Evolutionary conservation across 2,888 invertebrate genomes (phyloP).

Genomic region (Amiota mariae): DNA sequence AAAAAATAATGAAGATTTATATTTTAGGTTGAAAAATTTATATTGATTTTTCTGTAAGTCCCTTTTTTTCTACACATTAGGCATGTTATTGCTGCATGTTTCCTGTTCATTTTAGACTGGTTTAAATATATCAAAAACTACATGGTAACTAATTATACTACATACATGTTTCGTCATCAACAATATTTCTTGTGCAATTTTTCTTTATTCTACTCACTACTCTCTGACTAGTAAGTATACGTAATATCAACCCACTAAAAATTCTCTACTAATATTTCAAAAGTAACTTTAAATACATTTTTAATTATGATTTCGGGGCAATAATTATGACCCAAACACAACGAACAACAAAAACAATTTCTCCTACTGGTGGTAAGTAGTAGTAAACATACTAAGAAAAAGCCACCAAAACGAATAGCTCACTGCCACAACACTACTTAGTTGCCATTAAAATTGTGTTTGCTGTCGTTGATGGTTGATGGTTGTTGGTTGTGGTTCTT

Average conservation of each 20-base stretch:
- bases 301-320: constrained; percentile 67
- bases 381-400: background rate
- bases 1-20: too few relatives aligned
- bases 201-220: background rate
- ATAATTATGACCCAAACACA: constrained; percentile 63
- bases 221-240: background rate
- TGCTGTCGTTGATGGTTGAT: constrained; percentile 37
- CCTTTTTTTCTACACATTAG: too few relatives aligned
- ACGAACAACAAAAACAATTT: constrained; percentile 29
- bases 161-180: background rate
- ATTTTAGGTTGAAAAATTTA: too few relatives aligned
- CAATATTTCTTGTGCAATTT: constrained; percentile 19
- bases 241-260: background rate
- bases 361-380: too few relatives aligned
- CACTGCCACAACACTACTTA: constrained; percentile 31
- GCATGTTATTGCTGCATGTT: too few relatives aligned
- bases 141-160: background rate
- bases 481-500: constrained; percentile 17
- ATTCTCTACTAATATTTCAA: constrained; percentile 48
- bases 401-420: constrained; percentile 5
- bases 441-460: constrained; percentile 26
- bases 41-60: too few relatives aligned
- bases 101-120: too few relatives aligned
- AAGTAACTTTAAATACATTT: constrained; percentile 63
- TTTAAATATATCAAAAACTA: background rate